phyloP scores from a whole-genome alignment of 2,113 vertebrate species.

The Lonchura striata region DNA sequence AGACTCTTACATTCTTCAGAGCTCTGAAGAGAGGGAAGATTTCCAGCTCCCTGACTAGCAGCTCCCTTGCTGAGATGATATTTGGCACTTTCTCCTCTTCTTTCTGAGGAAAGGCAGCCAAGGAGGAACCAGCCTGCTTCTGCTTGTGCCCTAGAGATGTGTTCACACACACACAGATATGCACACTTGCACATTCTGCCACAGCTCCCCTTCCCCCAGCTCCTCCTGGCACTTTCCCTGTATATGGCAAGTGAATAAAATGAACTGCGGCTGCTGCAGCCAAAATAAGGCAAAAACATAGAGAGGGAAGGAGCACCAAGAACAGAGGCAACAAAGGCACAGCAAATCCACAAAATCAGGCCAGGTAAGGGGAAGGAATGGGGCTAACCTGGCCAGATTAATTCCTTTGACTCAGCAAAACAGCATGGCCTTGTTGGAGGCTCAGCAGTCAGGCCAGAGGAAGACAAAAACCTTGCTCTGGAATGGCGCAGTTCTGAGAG shows the following conservation, averaged over 20 bases:
- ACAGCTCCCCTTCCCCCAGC: not conserved
- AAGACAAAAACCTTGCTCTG: not conserved
- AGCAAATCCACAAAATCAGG: not conserved
- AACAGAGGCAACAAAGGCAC: not conserved
- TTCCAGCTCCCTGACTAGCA: constrained; percentile 40
- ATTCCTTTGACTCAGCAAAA: not conserved
- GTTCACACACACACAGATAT: not conserved
- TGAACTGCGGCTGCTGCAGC: not conserved
- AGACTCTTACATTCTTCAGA: not conserved
- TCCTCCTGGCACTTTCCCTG: not conserved
- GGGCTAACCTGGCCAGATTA: not conserved
- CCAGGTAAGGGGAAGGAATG: not conserved
- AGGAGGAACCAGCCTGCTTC: not conserved
- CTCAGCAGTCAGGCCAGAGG: not conserved
- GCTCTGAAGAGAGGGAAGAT: not conserved
- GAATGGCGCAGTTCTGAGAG: not conserved
- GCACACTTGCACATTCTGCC: not conserved
- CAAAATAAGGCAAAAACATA: not conserved
- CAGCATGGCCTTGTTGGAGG: fast-evolving
- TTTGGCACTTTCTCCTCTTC: constrained; percentile 34
- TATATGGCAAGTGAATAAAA: not conserved
- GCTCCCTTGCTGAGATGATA: constrained; percentile 8
- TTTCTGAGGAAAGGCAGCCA: not conserved
- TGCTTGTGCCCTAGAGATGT: not conserved
- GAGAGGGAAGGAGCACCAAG: not conserved